These are phyloP conservation scores for Syrmaticus mikado DNA, from an alignment of 2,113 vertebrate genomes.

Conservation along the genomic window DNA sequence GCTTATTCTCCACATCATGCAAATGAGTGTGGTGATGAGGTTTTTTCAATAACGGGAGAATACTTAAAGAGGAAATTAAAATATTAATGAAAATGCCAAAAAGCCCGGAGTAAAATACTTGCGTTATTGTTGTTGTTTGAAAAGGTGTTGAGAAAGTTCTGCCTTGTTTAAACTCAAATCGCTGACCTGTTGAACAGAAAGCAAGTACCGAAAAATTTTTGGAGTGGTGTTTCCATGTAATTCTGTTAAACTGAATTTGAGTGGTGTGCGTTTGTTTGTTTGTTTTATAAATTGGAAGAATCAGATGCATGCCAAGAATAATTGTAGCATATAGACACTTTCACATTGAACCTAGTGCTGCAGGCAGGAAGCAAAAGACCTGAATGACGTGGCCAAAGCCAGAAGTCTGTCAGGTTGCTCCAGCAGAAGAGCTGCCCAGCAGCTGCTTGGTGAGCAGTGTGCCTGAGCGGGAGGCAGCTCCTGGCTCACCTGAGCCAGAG, in stretches of 20 bases:
- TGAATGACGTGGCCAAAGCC: background rate
- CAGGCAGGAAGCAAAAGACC: background rate
- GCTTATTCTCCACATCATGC: background rate
- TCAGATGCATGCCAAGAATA: background rate
- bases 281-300: background rate
- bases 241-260: background rate
- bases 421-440: conserved; percentile 3
- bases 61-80: background rate
- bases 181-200: background rate
- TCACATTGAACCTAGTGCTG: background rate
- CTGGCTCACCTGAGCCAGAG: background rate
- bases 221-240: background rate
- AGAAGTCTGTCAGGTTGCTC: background rate
- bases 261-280: background rate
- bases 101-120: background rate
- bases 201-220: background rate
- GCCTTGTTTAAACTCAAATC: background rate
- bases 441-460: background rate
- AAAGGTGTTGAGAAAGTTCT: background rate
- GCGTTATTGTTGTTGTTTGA: background rate
- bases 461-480: background rate
- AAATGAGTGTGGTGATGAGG: background rate
- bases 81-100: background rate
- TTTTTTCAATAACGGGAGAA: background rate
- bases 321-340: background rate